Evolutionary conservation across 2,113 vertebrate genomes (phyloP), one percentile per base, ranked within the genome.

Genomic region (Hydrochoerus hydrochaeris): DNA sequence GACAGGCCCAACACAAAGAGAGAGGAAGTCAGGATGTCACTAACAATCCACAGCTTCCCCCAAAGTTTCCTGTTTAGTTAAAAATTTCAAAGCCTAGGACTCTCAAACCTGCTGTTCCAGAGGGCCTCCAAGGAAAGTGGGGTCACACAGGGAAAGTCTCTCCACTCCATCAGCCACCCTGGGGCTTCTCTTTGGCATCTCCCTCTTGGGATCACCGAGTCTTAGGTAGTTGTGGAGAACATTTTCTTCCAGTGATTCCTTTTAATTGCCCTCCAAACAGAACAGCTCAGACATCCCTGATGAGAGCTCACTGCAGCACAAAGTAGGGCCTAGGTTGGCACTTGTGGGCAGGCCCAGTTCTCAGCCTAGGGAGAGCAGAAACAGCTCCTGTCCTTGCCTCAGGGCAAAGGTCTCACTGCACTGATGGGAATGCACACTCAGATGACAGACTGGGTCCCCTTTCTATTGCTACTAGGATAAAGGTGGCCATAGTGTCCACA

Each of bases 381-480:
- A 1, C 14, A 52, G 30, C 32, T 26, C 2, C 2, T 24, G 65
- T 28, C 26, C 85, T 44, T 44, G 44, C 44, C 30, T 58, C 5
- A 0, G 2, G 19, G 3, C 0, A 7, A 35, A 58, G 63, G 17
- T 10, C 11, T 63, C 52, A 14, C 26, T 8, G n/a, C 30, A 73
- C 22, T 17, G 38, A 77, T 63, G 54, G 46, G 24, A 24, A 24
- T 46, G 24, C 44, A 11, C 8, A 0, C 12, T 26, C 30, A 6
- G 22, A n/a, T 1, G 32, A 49, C 75, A 1, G 0, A 0, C 0
- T 4, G 17, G 4, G 8, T 35, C 80, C 38, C 19, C 67, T 22
- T 78, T 35, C 41, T 8, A 8, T n/a, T 28, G 32, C 14, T 8
- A 28, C 5, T 4, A 2, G 26, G 7, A 7, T 17, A 2, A 14